A percentile compares a stretch with the other conserved stretches of the same genome.
Conservation (phyloP, 2,888 invertebrate species). For the Scaeva pyrastri region DNA sequence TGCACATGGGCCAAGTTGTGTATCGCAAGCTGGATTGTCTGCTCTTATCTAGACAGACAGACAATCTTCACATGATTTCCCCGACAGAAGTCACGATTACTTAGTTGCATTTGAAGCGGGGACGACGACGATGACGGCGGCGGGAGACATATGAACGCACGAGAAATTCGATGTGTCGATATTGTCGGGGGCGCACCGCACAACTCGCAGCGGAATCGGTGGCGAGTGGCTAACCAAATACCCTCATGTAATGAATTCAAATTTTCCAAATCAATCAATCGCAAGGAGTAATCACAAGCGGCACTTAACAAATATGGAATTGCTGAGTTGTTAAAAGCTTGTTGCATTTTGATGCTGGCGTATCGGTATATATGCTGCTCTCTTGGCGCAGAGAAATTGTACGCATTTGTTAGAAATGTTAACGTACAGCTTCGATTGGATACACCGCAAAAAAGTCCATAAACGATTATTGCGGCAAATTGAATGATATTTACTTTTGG, state of each 20-base stretch:
- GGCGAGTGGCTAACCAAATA: background rate
- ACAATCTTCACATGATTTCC: slow-evolving; percentile 67
- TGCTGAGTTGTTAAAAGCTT: slow-evolving; percentile 60
- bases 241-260: slow-evolving; percentile 70
- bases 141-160: slow-evolving; percentile 40
- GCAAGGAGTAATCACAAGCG: slow-evolving; percentile 62
- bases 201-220: background rate
- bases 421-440: background rate
- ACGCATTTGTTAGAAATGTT: slow-evolving; percentile 24
- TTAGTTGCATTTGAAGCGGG: background rate
- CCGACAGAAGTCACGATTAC: slow-evolving; percentile 67
- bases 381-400: background rate
- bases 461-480: slow-evolving; percentile 3
- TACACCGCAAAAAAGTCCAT: slow-evolving; percentile 51
- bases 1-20: background rate
- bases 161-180: slow-evolving; percentile 17
- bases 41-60: slow-evolving; percentile 65
- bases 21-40: slow-evolving; percentile 44
- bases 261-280: slow-evolving; percentile 72
- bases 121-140: too few relatives aligned
- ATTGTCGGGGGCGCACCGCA: background rate
- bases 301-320: slow-evolving; percentile 68
- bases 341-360: slow-evolving; percentile 31
- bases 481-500: slow-evolving; percentile 23
- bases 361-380: background rate